Base-by-base conservation (phyloP, 1,140 invertebrate genomes). In the Orius insidiosus region DNA sequence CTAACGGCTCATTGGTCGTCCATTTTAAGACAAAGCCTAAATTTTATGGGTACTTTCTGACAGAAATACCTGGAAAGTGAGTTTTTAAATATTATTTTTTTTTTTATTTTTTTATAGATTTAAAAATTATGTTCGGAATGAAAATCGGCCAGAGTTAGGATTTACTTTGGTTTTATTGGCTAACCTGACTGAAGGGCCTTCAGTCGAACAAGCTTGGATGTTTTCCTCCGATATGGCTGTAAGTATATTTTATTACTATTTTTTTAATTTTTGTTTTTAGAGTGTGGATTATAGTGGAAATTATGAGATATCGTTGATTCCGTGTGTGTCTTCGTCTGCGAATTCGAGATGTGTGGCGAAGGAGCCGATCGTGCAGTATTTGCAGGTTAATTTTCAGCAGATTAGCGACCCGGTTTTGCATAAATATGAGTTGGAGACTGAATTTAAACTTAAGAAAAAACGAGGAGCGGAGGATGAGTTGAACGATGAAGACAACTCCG, bases 1-100 rank as follows among this genome's bases (percentile, higher is more conserved):
- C 16, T 2, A 47, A 47, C 24, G 46, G 46, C 5, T 47, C 46
- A 8, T 38, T 47, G 6, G 46, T 47, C 19, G 46, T 47, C 9
- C 32, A 38, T 18, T 47, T 47, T 31, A 47, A 11, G 5, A 47
- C 46, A 5, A 40, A 36, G 10, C 36, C 46, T 9, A 47, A 41
- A 33, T 47, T 47, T 15, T 18, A 37, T n/a, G 46, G 46, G 3
- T 34, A 16, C 30, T 47, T 47, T 38, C 18, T 47, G 3, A 19
- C 24, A 10, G 41, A 43, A 43, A 15, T 43, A 11, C 19, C 41
- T 9, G 41, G 41, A 9, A 18, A 43, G 41, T 43, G 11, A 43
- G 41, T 15, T 15, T 10, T 40, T 16, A 40, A 6, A 4, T 15
- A 6, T 4, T 6, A 15, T 40, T 40, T 15, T 40, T 10, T 2